A percentile compares a stretch with the other conserved stretches of the same genome.
Conservation (phyloP, 2,113 vertebrate species). For the Cyprinus carpio region DNA sequence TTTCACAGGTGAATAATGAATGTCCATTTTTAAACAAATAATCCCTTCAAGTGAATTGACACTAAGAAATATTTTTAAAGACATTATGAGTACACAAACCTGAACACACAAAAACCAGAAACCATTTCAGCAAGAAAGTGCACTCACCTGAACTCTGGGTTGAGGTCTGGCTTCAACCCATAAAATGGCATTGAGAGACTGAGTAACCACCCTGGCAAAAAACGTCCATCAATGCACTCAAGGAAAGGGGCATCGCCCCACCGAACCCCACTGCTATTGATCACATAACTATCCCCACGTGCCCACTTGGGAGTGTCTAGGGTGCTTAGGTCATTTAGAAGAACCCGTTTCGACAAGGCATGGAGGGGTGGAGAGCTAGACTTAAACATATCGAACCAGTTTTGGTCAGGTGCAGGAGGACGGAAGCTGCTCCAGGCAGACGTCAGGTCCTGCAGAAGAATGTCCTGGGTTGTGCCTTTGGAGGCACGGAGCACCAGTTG, state of each 20-base stretch:
- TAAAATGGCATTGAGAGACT: slow-evolving; percentile 90
- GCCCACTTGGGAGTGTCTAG: slow-evolving; percentile 93
- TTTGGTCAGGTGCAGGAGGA: slow-evolving; percentile 73
- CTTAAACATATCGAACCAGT: slow-evolving; percentile 78
- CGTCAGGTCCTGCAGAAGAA: slow-evolving; percentile 85
- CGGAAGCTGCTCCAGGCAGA: slow-evolving; percentile 70
- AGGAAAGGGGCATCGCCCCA: slow-evolving; percentile 86
- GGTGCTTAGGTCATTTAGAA: slow-evolving; percentile 90
- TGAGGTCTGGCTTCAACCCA: slow-evolving; percentile 94
- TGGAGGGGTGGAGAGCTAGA: slow-evolving; percentile 59
- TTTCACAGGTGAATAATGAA: background rate
- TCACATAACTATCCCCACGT: slow-evolving; percentile 86
- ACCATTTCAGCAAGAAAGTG: background rate
- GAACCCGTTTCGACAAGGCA: slow-evolving; percentile 80
- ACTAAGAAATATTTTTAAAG: background rate
- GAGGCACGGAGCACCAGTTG: slow-evolving; percentile 87
- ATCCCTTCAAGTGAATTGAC: background rate
- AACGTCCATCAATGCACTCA: slow-evolving; percentile 82
- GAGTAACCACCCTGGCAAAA: slow-evolving; percentile 84
- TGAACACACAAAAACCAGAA: background rate
- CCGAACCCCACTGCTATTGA: slow-evolving; percentile 78
- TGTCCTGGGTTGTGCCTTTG: slow-evolving; percentile 73
- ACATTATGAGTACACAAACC: background rate
- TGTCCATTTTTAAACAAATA: background rate
- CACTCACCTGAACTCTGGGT: slow-evolving; percentile 91